Evolutionary conservation across 2,113 vertebrate species (phyloP).

Genomic region (Hiodon alosoides): DNA sequence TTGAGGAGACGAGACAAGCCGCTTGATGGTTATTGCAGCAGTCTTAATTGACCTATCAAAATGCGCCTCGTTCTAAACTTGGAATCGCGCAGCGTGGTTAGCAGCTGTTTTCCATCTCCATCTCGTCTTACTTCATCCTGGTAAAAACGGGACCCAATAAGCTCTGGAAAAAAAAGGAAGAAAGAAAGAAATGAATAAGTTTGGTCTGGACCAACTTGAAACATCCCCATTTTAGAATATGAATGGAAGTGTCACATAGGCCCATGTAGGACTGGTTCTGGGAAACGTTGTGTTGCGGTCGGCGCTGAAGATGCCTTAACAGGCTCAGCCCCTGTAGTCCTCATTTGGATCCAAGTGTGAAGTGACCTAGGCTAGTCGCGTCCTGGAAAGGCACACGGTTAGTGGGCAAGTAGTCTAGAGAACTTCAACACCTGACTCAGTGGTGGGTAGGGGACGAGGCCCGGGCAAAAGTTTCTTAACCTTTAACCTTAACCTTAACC

Average conservation of each 20-base stretch:
- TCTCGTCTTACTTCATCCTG: constrained; percentile 50
- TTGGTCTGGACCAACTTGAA: constrained; percentile 57
- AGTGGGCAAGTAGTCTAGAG: constrained; percentile 37
- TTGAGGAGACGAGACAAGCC: constrained; percentile 26
- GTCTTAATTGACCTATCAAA: constrained; percentile 27
- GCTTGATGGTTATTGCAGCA: constrained; percentile 40
- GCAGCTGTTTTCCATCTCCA: constrained; percentile 59
- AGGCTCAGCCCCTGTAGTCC: constrained; percentile 20
- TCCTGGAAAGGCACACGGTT: constrained; percentile 38
- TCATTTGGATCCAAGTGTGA: constrained; percentile 26
- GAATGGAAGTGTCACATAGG: constrained; percentile 42
- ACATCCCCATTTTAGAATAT: constrained; percentile 51
- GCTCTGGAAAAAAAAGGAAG: constrained; percentile 45
- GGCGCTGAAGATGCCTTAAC: constrained; percentile 36
- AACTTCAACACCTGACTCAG: constrained; percentile 20
- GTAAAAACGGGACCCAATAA: constrained; percentile 54
- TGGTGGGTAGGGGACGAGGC: too few species aligned
- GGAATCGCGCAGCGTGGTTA: constrained; percentile 34
- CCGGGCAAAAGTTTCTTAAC: too few species aligned
- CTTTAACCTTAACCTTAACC: background rate
- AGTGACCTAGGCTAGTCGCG: constrained; percentile 42
- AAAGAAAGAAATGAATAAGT: background rate
- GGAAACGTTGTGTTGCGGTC: constrained; percentile 47
- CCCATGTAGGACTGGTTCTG: constrained; percentile 32
- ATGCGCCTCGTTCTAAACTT: constrained; percentile 23